A percentile compares a stretch with the other conserved stretches of the same genome.
phyloP scores from a whole-genome alignment of 2,888 invertebrate genomes.

The Anthophora plumipes region DNA sequence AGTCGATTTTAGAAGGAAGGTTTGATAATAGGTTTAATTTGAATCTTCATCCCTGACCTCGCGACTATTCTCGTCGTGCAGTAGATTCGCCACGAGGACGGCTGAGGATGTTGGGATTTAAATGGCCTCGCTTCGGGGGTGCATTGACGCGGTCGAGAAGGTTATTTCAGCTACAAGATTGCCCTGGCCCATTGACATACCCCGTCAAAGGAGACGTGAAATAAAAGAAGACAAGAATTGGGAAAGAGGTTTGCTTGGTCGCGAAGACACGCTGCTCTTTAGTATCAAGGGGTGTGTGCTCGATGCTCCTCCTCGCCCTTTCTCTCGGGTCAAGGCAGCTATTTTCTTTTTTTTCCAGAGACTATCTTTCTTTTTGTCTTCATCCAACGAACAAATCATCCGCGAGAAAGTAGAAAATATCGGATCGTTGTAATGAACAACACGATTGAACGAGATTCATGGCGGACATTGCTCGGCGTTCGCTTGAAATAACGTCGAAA shows the following conservation, averaged over 20 bases:
- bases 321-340: slow-evolving; percentile 41
- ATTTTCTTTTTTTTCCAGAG: slow-evolving; percentile 20
- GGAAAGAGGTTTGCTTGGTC: slow-evolving; percentile 25
- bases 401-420: not conserved
- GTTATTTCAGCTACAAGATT: slow-evolving; percentile 64
- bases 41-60: slow-evolving; percentile 55
- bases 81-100: slow-evolving; percentile 14
- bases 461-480: too few relatives aligned
- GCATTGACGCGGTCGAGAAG: slow-evolving; percentile 60
- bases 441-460: too few relatives aligned
- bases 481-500: too few relatives aligned
- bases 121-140: slow-evolving; percentile 44
- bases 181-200: slow-evolving; percentile 48
- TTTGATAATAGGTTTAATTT: slow-evolving; percentile 42
- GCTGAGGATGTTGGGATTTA: slow-evolving; percentile 48
- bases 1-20: not conserved
- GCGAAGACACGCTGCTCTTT: slow-evolving; percentile 28
- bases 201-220: slow-evolving; percentile 29
- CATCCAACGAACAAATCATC: slow-evolving; percentile 12
- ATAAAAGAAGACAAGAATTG: slow-evolving; percentile 12
- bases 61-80: slow-evolving; percentile 32
- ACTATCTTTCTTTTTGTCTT: not conserved
- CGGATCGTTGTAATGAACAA: not conserved
- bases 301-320: slow-evolving; percentile 2
- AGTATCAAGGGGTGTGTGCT: slow-evolving; percentile 30